phyloP scores from a whole-genome alignment of 2,113 vertebrate genomes.

The Scartelaos histophorus region DNA sequence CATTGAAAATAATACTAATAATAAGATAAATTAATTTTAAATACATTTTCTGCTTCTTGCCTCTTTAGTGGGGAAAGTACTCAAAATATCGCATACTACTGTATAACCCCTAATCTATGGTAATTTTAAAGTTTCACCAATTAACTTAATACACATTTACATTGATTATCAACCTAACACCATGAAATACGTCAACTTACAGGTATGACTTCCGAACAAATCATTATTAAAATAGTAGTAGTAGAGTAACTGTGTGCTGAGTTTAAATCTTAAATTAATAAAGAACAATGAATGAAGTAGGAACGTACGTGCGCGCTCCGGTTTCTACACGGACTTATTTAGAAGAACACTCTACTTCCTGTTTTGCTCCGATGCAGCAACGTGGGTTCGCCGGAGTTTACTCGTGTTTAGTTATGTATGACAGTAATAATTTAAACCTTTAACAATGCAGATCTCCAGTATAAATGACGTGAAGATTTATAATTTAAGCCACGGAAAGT shows the following conservation, averaged over 20 bases:
- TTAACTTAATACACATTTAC: neutral
- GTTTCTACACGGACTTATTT: slow-evolving; percentile 49
- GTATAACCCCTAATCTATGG: neutral
- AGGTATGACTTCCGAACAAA: neutral
- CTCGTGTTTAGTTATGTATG: slow-evolving; percentile 49
- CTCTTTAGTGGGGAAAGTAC: no score
- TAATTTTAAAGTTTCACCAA: neutral
- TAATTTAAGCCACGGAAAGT: slow-evolving; percentile 93
- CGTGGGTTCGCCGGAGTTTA: slow-evolving; percentile 44
- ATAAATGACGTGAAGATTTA: slow-evolving; percentile 98
- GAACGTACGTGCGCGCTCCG: neutral
- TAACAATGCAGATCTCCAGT: slow-evolving; percentile 90
- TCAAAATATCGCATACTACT: no score
- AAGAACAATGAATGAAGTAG: neutral
- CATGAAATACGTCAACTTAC: neutral
- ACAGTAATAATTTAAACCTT: neutral
- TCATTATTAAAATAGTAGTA: neutral
- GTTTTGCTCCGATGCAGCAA: slow-evolving; percentile 55
- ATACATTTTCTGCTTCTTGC: neutral
- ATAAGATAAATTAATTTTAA: no score
- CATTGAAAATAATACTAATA: neutral
- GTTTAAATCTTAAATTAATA: neutral
- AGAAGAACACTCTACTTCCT: slow-evolving; percentile 37
- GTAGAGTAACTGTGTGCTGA: neutral
- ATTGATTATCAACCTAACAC: neutral